Base-by-base conservation (phyloP, 2,113 vertebrate species). In the Calyptommatus sinebrachiatus region DNA sequence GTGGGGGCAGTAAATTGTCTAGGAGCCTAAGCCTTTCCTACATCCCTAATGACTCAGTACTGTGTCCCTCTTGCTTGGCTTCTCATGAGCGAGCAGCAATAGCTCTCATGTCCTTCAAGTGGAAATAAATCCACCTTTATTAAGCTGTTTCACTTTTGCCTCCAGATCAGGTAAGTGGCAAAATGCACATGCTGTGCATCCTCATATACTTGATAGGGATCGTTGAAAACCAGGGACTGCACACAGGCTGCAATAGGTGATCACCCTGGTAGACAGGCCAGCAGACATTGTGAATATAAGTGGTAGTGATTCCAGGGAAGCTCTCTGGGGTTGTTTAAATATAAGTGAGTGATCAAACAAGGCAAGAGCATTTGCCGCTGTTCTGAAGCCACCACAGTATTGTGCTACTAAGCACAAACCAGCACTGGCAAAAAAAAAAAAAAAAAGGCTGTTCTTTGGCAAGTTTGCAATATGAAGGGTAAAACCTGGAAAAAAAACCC, bases 261-360 rank as follows among this genome's bases (percentile, higher is more conserved):
- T 22, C 53, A 24, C 29, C 72, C 65, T 46, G 53, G 53, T 7
- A 79, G 72, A 79, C 82, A 79, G 72, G 66, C 70, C 61, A 81
- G 46, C 8, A 71, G 77, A 28, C 82, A 66, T 79, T 75, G 82
- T 83, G 77, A 83, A 79, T 83, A 65, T 83, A 79, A 83, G 77
- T 79, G 82, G 60, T 79, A 79, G 77, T 83, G 77, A 83, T 77
- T 75, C 77, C 73, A 79, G 22, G 50, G 71, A 79, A 83, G 71
- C 70, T 83, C 82, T 83, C 82, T 79, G 77, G 82, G 66, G 77
- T 79, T 57, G 10, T 79, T 83, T 83, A 83, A 83, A 71, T 79
- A 41, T 79, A 83, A 83, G 66, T 83, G 82, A 83, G 79, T 83
- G 82, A 83, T 83, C 82, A 83, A 83, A 83, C 70, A 77, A 77